These are phyloP conservation scores for Conchocele bisecta DNA, from an alignment of 2,888 invertebrate genomes.

Conservation along the genomic window DNA sequence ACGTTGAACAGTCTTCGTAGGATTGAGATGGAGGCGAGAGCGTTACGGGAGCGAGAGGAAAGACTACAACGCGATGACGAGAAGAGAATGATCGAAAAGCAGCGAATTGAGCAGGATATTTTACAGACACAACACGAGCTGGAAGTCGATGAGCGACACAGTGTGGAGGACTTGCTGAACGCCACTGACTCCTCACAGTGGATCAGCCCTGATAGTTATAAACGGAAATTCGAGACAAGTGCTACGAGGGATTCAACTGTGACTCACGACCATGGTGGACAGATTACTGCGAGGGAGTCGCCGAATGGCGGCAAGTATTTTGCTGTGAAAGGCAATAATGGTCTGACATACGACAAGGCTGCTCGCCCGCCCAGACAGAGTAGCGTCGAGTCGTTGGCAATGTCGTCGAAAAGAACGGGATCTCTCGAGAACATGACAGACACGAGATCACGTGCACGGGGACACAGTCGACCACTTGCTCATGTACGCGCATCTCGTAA, in stretches of 20 bases:
- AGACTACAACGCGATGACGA: slow-evolving; percentile 70
- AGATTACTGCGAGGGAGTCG: slow-evolving; percentile 31
- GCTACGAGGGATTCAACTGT: slow-evolving; percentile 15
- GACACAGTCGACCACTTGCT: slow-evolving; percentile 35
- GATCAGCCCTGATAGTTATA: slow-evolving; percentile 30
- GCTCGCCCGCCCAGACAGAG: slow-evolving; percentile 51
- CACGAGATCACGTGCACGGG: slow-evolving; percentile 25
- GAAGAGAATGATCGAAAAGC: slow-evolving; percentile 70
- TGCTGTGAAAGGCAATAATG: slow-evolving; percentile 64
- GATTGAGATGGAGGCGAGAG: slow-evolving; percentile 73
- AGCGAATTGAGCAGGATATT: slow-evolving; percentile 74
- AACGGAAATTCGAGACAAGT: slow-evolving; percentile 34
- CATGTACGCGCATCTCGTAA: slow-evolving; percentile 48
- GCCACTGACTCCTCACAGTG: slow-evolving; percentile 36
- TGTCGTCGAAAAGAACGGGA: slow-evolving; percentile 61
- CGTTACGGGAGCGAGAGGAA: slow-evolving; percentile 72
- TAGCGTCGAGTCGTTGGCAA: slow-evolving; percentile 58
- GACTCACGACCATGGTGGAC: not conserved
- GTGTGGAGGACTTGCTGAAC: slow-evolving; percentile 75
- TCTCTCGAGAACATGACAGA: slow-evolving; percentile 72
- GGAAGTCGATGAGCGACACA: slow-evolving; percentile 74
- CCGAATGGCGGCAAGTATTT: slow-evolving; percentile 68
- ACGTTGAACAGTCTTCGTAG: slow-evolving; percentile 70
- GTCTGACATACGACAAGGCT: slow-evolving; percentile 36
- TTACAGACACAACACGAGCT: slow-evolving; percentile 73